These are phyloP conservation scores for Drosophila ohnishii DNA, from an alignment of 1,140 invertebrate species.

Conservation along the genomic window DNA sequence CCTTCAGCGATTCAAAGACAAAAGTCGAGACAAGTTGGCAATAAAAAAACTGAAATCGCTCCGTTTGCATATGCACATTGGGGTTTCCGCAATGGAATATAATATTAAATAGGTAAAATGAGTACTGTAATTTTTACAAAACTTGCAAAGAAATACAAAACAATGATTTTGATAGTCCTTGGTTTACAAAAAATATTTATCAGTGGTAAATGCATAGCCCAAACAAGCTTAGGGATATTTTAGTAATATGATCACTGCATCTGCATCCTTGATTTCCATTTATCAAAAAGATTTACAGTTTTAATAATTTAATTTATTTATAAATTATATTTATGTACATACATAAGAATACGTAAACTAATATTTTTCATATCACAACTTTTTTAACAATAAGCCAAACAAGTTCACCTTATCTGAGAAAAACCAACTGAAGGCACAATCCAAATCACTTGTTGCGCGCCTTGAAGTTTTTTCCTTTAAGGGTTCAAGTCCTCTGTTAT, in stretches of 20 bases:
- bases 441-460: slow-evolving; percentile 37
- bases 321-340: too few species aligned
- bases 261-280: neutral
- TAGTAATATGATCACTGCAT: neutral
- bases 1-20: slow-evolving; percentile 63
- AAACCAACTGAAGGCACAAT: neutral
- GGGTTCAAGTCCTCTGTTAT: neutral
- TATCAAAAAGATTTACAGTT: neutral
- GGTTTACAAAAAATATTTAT: neutral
- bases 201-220: neutral
- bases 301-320: too few species aligned
- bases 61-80: slow-evolving; percentile 30
- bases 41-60: slow-evolving; percentile 30
- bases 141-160: neutral
- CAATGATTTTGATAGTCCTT: neutral
- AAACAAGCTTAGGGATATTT: neutral
- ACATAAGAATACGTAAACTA: neutral
- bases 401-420: neutral
- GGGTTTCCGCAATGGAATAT: slow-evolving; percentile 34
- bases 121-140: neutral
- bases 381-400: slow-evolving; percentile 2
- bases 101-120: neutral
- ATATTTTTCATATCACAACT: slow-evolving; percentile 3
- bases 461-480: slow-evolving; percentile 11
- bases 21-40: slow-evolving; percentile 29